Base-by-base conservation (phyloP, 2,113 vertebrate genomes). In the Mormyrus lacerda region DNA sequence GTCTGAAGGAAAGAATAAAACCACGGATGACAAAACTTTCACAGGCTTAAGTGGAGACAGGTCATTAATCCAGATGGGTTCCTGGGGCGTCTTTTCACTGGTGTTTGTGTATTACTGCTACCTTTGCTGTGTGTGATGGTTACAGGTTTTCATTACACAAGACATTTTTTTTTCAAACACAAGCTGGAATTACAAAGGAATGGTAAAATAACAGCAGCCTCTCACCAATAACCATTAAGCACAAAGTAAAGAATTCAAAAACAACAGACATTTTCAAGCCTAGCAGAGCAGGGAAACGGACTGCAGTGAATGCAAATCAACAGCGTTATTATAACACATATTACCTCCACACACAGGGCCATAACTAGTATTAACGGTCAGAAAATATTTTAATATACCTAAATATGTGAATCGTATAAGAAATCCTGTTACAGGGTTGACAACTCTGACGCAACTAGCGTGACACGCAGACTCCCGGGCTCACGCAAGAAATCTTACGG, bases 31-130 rank as follows among this genome's bases (percentile, higher is more conserved):
- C 27, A 76, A 89, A 92, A 91, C 84, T 90, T 90, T 73, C 39
- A 35, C 87, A 76, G 58, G 88, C 87, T 45, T 45, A 89, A 85
- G 90, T 87, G 27, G 90, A 90, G 90, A 89, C 69, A 88, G 90
- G n/a, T 47, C 79, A 90, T 90, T 90, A 90, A 90, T 76, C 50
- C 89, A 31, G 90, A 92, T 85, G 88, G 69, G 87, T 87, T 73
- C 87, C 31, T 92, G 83, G 47, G 82, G 27, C 86, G 21, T 19
- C 44, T 84, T 44, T 84, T 92, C 84, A 93, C 91, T 87, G 89
- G 7, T 45, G 44, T 92, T 94, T 95, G 94, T 94, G 94, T 95
- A 95, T 95, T 95, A 90, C 89, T 89, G 85, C 92, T 3, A 13
- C 88, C 91, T 92, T 90, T 92, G 87, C 90, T 91, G 85, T 44